Evolutionary conservation across 2,888 invertebrate genomes (phyloP), one percentile per base, ranked within the genome.

Genomic region (Taphrorychus bicolor): DNA sequence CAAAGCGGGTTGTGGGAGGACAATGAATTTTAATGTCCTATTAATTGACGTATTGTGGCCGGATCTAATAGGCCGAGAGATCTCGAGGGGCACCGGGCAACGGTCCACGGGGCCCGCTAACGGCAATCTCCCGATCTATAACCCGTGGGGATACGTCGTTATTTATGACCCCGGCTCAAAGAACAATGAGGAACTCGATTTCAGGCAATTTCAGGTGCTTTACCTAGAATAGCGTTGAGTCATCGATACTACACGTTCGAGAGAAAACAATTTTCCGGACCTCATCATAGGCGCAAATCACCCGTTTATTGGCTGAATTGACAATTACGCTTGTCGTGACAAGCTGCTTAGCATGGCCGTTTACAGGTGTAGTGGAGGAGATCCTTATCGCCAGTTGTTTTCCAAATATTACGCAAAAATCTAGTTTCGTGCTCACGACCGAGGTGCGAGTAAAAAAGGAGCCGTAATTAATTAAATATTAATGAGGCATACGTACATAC

Each of bases 321-420:
- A 73, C 74, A 74, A 75, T 75, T 73, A 73, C 71, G 70, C n/a
- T 72, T 69, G 73, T 75, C 75, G 75, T 75, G 74, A 75, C 73
- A 75, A 71, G 56, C 72, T 66, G 70, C 72, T 75, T 73, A 72
- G 73, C 72, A 73, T 72, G 62, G 63, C 68, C 65, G 48, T 56
- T 59, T 54, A 69, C 56, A 65, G 70, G 71, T 71, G 71, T 71
- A 66, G n/a, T n/a, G n/a, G n/a, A n/a, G n/a, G 66, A 70, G 73
- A 22, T 51, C 19, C 70, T 73, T 62, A 62, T 41, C 67, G 71
- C 71, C 71, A 3, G 56, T 52, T 54, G 59, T 70, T 70, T 72
- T 71, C 75, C 73, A 73, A 75, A 74, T 75, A 74, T 75, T 73
- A 71, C 72, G 71, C 66, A 73, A 75, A 74, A 76, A 73, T 73